Conservation (phyloP, 2,888 invertebrate species). For the Xylota segnis region DNA sequence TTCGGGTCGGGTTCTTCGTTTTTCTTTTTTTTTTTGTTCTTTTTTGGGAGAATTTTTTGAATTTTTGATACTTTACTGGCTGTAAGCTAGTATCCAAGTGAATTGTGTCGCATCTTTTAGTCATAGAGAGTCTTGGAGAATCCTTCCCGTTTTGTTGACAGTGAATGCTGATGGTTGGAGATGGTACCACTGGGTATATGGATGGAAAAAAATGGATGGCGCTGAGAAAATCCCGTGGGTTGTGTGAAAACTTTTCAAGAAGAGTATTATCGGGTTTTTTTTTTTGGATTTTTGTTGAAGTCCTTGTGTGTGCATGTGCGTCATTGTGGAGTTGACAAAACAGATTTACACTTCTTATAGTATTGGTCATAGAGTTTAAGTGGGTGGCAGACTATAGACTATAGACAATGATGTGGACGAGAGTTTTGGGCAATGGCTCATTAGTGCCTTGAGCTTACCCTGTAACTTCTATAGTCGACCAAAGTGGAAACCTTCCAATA, state of each 20-base stretch:
- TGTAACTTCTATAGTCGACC: neutral
- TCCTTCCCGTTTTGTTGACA: conserved; percentile 36
- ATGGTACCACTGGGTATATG: neutral
- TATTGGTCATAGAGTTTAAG: conserved; percentile 31
- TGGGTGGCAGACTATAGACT: conserved; percentile 20
- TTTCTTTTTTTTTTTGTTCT: conserved; percentile 16
- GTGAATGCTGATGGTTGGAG: conserved; percentile 24
- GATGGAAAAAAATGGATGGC: conserved; percentile 29
- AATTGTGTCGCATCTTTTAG: conserved; percentile 64
- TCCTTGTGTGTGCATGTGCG: conserved; percentile 17
- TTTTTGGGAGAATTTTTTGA: conserved; percentile 32
- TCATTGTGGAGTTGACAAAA: conserved; percentile 28
- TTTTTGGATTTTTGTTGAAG: neutral
- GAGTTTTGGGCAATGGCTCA: neutral
- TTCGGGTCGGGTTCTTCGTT: conserved; percentile 1
- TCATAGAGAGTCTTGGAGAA: conserved; percentile 19
- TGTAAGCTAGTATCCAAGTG: conserved; percentile 46
- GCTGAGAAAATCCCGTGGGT: conserved; percentile 26
- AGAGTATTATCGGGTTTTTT: conserved; percentile 31
- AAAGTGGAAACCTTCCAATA: no score
- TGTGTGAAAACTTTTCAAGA: conserved; percentile 15
- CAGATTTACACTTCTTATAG: conserved; percentile 53
- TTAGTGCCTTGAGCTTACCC: neutral
- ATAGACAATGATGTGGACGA: conserved; percentile 2
- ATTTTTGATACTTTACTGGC: conserved; percentile 50